phyloP scores from a whole-genome alignment of 2,888 invertebrate species.

The Polia nebulosa region DNA sequence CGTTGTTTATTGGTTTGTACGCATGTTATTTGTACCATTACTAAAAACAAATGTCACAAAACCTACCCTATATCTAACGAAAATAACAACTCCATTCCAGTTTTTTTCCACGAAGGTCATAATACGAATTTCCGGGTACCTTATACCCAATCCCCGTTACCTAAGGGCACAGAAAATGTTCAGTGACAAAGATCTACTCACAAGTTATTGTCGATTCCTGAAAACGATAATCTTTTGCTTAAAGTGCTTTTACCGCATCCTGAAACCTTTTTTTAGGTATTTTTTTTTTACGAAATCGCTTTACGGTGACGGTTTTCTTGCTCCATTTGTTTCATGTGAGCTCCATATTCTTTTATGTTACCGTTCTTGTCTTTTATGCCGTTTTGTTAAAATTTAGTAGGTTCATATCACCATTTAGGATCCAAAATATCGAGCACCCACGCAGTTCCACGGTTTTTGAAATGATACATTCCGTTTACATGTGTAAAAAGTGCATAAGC shows the following conservation, averaged over 20 bases:
- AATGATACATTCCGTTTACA: too few species aligned
- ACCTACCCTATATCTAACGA: background rate
- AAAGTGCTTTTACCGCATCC: slow-evolving; percentile 48
- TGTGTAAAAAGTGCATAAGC: background rate
- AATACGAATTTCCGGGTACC: slow-evolving; percentile 1
- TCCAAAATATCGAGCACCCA: too few species aligned
- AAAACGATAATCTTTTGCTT: slow-evolving; percentile 48
- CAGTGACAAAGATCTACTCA: slow-evolving; percentile 49
- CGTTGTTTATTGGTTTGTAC: too few species aligned
- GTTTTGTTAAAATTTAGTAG: slow-evolving; percentile 16
- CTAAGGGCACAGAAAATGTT: slow-evolving; percentile 21
- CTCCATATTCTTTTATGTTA: slow-evolving; percentile 34
- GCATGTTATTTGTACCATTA: background rate
- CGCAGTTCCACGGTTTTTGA: too few species aligned
- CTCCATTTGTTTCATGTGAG: slow-evolving; percentile 49
- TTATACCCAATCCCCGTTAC: background rate
- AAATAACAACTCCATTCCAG: background rate
- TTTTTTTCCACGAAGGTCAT: slow-evolving; percentile 3
- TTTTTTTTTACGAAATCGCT: slow-evolving; percentile 51
- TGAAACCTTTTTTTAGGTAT: slow-evolving; percentile 47
- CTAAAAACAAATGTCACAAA: background rate
- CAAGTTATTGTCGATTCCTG: slow-evolving; percentile 51
- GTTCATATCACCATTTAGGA: background rate
- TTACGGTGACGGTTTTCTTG: slow-evolving; percentile 34
- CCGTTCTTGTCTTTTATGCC: slow-evolving; percentile 15